Evolutionary conservation across 2,797 vertebrate genomes (phyloP), one percentile per base, ranked within the genome.

Genomic region (Pelobates cultripes): DNA sequence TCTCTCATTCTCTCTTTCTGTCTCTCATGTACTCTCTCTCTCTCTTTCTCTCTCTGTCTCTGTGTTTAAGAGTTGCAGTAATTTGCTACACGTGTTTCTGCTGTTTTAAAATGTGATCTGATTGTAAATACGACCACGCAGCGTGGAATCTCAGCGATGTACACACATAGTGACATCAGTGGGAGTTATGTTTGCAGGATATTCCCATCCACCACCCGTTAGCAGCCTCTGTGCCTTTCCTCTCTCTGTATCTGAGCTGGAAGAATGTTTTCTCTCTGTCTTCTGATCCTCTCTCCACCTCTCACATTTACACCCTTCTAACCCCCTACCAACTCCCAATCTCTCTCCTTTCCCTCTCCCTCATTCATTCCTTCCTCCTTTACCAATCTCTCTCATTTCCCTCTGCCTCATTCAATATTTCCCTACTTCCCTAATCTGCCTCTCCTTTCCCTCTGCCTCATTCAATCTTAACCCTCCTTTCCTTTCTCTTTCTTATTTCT

Each of bases 61-160:
- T 64, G 5, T 64, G 5, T 51, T 87, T 86, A 85, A 70, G 47
- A 43, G 15, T 43, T 42, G 69, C 89, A 87, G 61, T 64, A 86
- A 92, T 90, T 89, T 87, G 86, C 85, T 90, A 83, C 88, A 90
- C 84, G 88, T 91, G 88, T 85, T 87, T 85, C 74, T 85, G 86
- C 80, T 81, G 84, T 45, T 61, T 85, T 60, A 75, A 76, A 87
- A 84, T 69, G 80, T 83, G 85, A 85, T 86, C 90, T 67, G 86
- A 87, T 92, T 90, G 91, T 93, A 91, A 94, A 92, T 91, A 93
- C 86, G 78, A 87, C 89, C 90, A 88, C 84, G 86, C 88, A 89
- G 88, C 79, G 85, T 90, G 81, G 79, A 83, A 83, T 78, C 41
- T 74, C 81, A 75, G 81, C 75, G 43, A 73, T 77, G 75, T 78